Evolutionary conservation across 2,113 vertebrate species (phyloP).

Genomic region (Aphyosemion australe): DNA sequence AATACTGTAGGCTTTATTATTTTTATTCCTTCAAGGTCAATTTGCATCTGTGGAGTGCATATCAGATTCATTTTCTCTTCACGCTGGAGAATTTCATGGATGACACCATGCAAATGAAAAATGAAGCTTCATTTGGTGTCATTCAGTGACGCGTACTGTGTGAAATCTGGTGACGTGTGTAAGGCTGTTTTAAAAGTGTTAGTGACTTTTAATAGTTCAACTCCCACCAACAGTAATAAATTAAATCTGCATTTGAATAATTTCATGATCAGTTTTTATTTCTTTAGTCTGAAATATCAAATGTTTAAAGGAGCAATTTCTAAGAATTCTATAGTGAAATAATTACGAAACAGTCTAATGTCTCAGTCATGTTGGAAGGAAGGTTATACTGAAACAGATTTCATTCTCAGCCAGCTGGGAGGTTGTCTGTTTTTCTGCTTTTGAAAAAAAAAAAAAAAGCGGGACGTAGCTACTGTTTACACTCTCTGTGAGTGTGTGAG

Average conservation of each 20-base stretch:
- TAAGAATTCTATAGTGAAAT: no score
- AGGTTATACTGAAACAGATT: no score
- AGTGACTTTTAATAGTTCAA: not conserved
- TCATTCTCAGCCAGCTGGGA: no score
- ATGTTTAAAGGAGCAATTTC: not conserved
- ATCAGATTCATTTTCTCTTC: conserved; percentile 9
- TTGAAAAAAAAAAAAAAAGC: no score
- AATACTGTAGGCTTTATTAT: not conserved
- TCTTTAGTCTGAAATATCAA: not conserved
- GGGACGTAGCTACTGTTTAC: no score
- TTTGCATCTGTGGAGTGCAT: not conserved
- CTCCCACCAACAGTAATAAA: not conserved
- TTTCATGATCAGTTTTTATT: not conserved
- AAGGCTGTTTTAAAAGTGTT: conserved; percentile 26
- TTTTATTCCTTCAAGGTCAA: conserved; percentile 17
- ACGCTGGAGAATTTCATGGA: conserved; percentile 16
- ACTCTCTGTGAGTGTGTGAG: no score
- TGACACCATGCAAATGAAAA: conserved; percentile 19
- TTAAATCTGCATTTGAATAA: no score
- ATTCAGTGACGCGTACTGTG: not conserved
- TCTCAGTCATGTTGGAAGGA: no score
- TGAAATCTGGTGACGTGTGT: conserved; percentile 17
- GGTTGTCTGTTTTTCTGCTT: no score
- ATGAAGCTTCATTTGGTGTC: conserved; percentile 9
- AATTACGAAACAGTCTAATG: no score